A percentile compares a stretch with the other conserved stretches of the same genome.
These are phyloP conservation scores for Chloromyia formosa DNA, from an alignment of 2,888 invertebrate species.

Conservation along the genomic window DNA sequence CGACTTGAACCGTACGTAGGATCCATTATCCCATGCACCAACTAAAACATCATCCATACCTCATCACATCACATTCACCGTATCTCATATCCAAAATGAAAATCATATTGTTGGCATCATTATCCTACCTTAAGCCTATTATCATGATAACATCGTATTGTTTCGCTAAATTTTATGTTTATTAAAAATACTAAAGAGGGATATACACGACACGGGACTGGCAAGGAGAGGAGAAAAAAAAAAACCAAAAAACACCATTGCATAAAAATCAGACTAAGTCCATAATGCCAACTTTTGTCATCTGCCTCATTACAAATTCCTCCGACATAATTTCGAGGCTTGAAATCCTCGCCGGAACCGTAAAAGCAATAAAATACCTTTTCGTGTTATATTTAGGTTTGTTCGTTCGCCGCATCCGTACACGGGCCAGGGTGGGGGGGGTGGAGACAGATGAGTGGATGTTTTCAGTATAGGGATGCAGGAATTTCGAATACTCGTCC, in stretches of 20 bases:
- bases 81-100: neutral
- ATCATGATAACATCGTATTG: conserved; percentile 34
- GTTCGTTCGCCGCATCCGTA: conserved; percentile 28
- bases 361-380: conserved; percentile 44
- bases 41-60: too few species aligned
- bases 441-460: neutral
- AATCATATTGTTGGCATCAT: conserved; percentile 36
- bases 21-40: too few species aligned
- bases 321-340: conserved; percentile 39
- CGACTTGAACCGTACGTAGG: too few species aligned
- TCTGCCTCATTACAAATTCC: conserved; percentile 43
- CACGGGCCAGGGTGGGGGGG: neutral
- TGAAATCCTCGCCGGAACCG: conserved; percentile 37
- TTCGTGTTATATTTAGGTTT: conserved; percentile 41
- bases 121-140: conserved; percentile 32
- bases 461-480: neutral
- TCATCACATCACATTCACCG: neutral
- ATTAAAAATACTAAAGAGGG: conserved; percentile 37
- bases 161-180: conserved; percentile 42
- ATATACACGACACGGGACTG: neutral
- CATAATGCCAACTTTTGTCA: conserved; percentile 40
- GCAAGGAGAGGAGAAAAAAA: neutral
- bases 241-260: conserved; percentile 9
- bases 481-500: conserved; percentile 22
- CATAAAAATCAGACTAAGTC: conserved; percentile 39